These are phyloP conservation scores for Cyprinus carpio DNA, from an alignment of 2,113 vertebrate genomes.

Conservation along the genomic window DNA sequence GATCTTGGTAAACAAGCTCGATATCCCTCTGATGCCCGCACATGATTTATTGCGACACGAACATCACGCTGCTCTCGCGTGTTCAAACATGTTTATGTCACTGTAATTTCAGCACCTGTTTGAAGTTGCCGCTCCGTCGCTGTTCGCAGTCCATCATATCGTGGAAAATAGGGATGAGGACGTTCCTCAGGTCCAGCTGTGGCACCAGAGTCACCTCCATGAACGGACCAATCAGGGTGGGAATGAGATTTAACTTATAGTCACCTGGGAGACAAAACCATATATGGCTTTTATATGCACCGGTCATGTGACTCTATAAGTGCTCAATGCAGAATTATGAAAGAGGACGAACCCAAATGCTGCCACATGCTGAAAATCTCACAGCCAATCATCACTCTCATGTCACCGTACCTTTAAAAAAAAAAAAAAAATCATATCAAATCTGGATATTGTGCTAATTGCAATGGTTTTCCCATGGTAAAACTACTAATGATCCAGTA, in stretches of 20 bases:
- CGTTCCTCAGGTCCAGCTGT: conserved; percentile 92
- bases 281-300: neutral
- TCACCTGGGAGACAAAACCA: conserved; percentile 78
- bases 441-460: neutral
- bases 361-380: conserved; percentile 64
- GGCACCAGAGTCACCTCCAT: conserved; percentile 95
- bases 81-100: neutral
- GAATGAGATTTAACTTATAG: conserved; percentile 98
- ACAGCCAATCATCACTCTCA: conserved; percentile 61
- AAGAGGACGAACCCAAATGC: conserved; percentile 47
- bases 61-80: neutral
- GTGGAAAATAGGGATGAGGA: conserved; percentile 99
- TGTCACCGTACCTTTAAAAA: conserved; percentile 58
- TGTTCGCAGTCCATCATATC: conserved; percentile 99
- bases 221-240: conserved; percentile 97
- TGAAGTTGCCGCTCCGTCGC: conserved; percentile 96
- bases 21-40: neutral
- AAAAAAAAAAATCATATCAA: neutral
- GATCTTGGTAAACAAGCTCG: neutral
- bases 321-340: neutral
- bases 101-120: conserved; percentile 82
- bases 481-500: neutral
- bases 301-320: neutral
- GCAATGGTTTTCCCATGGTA: neutral
- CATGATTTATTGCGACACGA: neutral